Percentiles rank a stretch among this genome's conserved stretches.
phyloP scores from a whole-genome alignment of 1,140 invertebrate genomes.

The Philaenus spumarius region DNA sequence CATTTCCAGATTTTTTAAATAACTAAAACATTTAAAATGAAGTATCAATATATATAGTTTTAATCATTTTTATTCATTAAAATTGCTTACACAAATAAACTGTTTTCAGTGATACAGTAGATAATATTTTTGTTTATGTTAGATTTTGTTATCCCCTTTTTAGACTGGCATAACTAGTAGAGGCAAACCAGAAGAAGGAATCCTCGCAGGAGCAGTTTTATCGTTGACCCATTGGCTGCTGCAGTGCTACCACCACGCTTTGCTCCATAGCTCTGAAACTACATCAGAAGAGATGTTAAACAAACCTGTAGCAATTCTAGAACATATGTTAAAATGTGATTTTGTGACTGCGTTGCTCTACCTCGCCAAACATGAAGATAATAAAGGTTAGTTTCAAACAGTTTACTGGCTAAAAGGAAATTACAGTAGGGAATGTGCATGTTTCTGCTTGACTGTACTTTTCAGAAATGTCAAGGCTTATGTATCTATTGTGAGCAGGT shows the following conservation, averaged over 20 bases:
- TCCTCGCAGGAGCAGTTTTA: constrained; percentile 64
- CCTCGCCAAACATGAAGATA: constrained; percentile 66
- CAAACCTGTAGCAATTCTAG: constrained; percentile 59
- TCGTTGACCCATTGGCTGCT: constrained; percentile 74
- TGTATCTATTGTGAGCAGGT: too few relatives aligned
- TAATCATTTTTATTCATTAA: background rate
- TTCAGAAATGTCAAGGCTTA: too few relatives aligned
- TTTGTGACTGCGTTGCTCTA: constrained; percentile 77
- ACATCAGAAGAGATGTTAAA: constrained; percentile 51
- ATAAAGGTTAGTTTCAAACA: constrained; percentile 44
- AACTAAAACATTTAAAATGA: too few relatives aligned
- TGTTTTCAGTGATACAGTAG: too few relatives aligned
- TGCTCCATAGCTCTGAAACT: constrained; percentile 37
- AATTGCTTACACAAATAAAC: too few relatives aligned
- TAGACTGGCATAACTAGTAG: constrained; percentile 52
- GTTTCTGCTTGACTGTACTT: too few relatives aligned
- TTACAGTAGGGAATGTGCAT: too few relatives aligned
- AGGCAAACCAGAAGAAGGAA: constrained; percentile 74
- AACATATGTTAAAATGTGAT: constrained; percentile 62
- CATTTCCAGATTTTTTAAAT: too few relatives aligned
- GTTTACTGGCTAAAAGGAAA: too few relatives aligned
- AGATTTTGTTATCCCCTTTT: constrained; percentile 1
- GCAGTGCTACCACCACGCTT: constrained; percentile 62
- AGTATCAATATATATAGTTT: background rate
- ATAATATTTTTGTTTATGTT: background rate